Conservation (phyloP, 2,113 vertebrate species). For the Passer domesticus region DNA sequence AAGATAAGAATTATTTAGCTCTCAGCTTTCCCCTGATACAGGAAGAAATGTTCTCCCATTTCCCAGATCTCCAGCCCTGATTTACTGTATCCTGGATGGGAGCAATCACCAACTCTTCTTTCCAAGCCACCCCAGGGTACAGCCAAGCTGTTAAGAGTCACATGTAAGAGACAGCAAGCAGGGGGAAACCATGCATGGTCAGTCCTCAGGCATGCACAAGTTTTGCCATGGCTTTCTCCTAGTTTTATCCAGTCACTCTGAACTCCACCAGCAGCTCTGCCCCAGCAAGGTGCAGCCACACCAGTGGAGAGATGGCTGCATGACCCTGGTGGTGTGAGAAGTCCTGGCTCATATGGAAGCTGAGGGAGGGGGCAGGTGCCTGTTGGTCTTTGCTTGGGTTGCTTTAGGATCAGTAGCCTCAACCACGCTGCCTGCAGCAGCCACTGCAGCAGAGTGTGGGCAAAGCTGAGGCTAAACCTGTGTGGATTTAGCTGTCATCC, state of each 20-base stretch:
- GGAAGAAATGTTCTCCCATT: background rate
- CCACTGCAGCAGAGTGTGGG: background rate
- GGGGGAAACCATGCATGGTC: background rate
- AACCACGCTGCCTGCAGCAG: background rate
- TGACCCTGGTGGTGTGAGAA: background rate
- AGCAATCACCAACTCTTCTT: background rate
- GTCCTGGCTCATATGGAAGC: background rate
- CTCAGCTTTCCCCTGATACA: background rate
- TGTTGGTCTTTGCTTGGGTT: background rate
- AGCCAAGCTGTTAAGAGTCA: background rate
- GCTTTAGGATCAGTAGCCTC: background rate
- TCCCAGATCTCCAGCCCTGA: background rate
- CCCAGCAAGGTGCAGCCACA: background rate
- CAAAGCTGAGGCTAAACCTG: background rate
- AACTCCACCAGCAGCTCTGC: background rate
- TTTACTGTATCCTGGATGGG: background rate
- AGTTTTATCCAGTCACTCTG: background rate
- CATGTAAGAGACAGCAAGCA: background rate
- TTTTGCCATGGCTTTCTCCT: background rate
- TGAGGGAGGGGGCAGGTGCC: background rate
- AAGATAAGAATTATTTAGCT: background rate
- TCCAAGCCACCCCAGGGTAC: background rate
- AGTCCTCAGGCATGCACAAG: accelerated
- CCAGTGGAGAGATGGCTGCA: background rate
- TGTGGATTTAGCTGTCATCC: background rate